Base-by-base conservation (phyloP, 1,140 invertebrate genomes). In the Cecropterus lyciades region DNA sequence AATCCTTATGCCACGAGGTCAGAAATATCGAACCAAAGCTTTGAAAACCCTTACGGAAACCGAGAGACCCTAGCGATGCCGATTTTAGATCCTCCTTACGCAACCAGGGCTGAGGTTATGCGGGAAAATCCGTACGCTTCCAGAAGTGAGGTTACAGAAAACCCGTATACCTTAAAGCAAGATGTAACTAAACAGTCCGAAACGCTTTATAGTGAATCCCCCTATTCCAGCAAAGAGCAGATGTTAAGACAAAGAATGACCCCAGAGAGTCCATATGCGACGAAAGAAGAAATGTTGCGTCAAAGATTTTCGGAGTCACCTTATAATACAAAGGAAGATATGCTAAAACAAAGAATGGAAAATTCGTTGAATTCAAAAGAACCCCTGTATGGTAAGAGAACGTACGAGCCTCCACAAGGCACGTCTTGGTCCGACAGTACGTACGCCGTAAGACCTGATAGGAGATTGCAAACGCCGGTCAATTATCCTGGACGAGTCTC, bases 141-240 rank as follows among this genome's bases (percentile, higher is more conserved):
- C 10, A 75, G 82, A 71, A 80, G 46, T 57, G 90, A 90, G 65
- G 37, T 80, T 13, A 57, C 68, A 43, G 91, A 93, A 72, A 87
- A 75, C 67, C 77, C 87, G n/a, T 91, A 92, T 63, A 66, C 73
- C 52, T 79, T 82, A 7, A 91, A 84, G 75, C 87, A 88, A 67
- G 89, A 92, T 8, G 72, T 82, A 6, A 53, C 52, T 13, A 88
- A 84, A 65, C 83, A 86, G 71, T 65, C 75, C 10, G 87, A 91
- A 53, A 82, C 85, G 0, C 20, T 84, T 14, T 89, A 85, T 40
- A 84, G 71, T 60, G 86, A 92, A 68, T 85, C 85, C n/a, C 87
- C 89, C 10, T 93, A 93, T 79, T 82, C 86, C 43, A 92, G 86
- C 62, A 93, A 93, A 78, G 91, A 92, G 65, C 91, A 93, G 67